A percentile compares a stretch with the other conserved stretches of the same genome.
These are phyloP conservation scores for Elgaria multicarinata DNA, from an alignment of 2,113 vertebrate species.

Conservation along the genomic window DNA sequence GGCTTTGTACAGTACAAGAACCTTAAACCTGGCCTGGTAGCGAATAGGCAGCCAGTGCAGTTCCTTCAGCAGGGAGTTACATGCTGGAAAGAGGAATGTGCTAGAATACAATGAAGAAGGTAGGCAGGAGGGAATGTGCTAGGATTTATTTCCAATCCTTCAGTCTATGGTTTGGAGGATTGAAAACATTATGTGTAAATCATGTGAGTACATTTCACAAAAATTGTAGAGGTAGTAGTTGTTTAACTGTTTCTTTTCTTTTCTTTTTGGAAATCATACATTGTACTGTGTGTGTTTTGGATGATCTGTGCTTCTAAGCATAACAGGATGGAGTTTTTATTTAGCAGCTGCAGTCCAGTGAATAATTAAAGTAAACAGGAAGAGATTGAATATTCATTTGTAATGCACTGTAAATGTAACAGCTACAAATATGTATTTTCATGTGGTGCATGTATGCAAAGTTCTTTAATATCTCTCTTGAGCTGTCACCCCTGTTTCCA, in stretches of 20 bases:
- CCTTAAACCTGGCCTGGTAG: no score
- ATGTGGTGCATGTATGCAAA: not conserved
- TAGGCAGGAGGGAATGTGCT: not conserved
- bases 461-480: not conserved
- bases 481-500: not conserved
- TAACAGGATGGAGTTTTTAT: not conserved
- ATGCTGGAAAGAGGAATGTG: no score
- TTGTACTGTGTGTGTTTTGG: constrained; percentile 1
- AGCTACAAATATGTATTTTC: constrained; percentile 10
- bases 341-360: constrained; percentile 21
- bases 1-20: no score
- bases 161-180: not conserved
- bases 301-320: constrained; percentile 6
- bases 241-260: not conserved
- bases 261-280: not conserved
- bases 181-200: not conserved
- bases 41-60: no score
- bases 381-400: constrained; percentile 11
- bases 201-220: not conserved
- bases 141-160: not conserved
- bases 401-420: not conserved
- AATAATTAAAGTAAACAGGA: constrained; percentile 31
- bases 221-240: not conserved
- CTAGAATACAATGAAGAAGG: not conserved
- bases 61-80: no score